Evolutionary conservation across 2,797 vertebrate genomes (phyloP).

Genomic region (Enteromius treurensis): DNA sequence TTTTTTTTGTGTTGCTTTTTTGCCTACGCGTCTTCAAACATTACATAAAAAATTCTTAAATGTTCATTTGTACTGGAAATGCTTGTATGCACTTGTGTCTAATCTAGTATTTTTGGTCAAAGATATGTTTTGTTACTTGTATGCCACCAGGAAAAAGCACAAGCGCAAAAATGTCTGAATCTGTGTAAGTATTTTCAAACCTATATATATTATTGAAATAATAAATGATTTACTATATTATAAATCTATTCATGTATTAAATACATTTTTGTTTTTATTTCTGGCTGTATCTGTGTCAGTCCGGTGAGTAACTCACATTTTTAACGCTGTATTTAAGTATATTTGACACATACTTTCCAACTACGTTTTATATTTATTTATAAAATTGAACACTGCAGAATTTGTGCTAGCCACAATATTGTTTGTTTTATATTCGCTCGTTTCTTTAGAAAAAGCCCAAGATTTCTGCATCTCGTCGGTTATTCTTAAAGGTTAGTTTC

Average conservation of each 20-base stretch:
- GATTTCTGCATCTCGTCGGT: slow-evolving; percentile 74
- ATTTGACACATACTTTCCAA: neutral
- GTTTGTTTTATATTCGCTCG: neutral
- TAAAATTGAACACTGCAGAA: neutral
- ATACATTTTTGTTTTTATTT: neutral
- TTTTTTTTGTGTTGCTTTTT: slow-evolving; percentile 34
- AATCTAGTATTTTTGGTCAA: neutral
- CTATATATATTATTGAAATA: neutral
- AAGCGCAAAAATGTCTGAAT: slow-evolving; percentile 70
- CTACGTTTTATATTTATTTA: neutral
- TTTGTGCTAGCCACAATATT: neutral
- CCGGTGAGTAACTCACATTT: slow-evolving; percentile 25
- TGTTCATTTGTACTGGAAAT: neutral
- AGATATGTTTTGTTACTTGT: neutral
- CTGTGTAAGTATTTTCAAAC: slow-evolving; percentile 63
- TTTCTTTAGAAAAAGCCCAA: slow-evolving; percentile 74
- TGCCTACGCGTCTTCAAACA: neutral
- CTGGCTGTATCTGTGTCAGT: neutral
- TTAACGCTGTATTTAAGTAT: neutral
- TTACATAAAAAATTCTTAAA: neutral
- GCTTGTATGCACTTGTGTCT: neutral
- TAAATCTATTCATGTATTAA: neutral
- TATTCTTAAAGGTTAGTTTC: slow-evolving; percentile 73
- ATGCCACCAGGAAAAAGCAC: slow-evolving; percentile 43
- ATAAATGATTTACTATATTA: neutral